phyloP scores from a whole-genome alignment of 2,797 vertebrate genomes.

The Onychomys torridus region DNA sequence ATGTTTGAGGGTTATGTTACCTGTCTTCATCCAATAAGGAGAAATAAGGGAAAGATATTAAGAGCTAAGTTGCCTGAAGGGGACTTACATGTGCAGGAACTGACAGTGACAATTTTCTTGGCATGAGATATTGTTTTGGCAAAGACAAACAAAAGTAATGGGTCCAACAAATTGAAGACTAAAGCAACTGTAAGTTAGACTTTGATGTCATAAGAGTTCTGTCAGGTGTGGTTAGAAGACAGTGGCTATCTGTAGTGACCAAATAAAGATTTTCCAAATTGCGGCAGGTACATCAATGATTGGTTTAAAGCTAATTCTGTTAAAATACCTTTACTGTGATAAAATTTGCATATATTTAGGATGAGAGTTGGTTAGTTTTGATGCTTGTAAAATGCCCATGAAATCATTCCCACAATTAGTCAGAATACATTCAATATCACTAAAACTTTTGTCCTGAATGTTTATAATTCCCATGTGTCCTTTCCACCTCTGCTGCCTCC shows the following conservation, averaged over 20 bases:
- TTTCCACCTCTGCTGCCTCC: background rate
- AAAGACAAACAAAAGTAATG: conserved; percentile 59
- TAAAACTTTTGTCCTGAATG: background rate
- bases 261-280: conserved; percentile 44
- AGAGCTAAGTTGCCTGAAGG: conserved; percentile 53
- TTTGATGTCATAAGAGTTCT: conserved; percentile 28
- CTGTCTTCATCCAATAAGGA: conserved; percentile 63
- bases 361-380: conserved; percentile 11
- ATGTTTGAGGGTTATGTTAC: conserved; percentile 36
- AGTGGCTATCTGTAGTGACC: background rate
- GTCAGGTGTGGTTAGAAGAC: background rate
- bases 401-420: background rate
- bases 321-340: background rate
- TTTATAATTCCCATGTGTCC: background rate
- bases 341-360: background rate
- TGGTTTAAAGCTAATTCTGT: background rate
- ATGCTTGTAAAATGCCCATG: background rate
- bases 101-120: conserved; percentile 52
- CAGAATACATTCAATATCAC: background rate
- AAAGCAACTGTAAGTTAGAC: conserved; percentile 49
- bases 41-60: conserved; percentile 66
- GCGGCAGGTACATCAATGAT: background rate
- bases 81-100: conserved; percentile 16
- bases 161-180: background rate
- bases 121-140: conserved; percentile 49